Percentiles rank a stretch among this genome's conserved stretches.
phyloP scores from a whole-genome alignment of 2,888 invertebrate genomes.

The Elgonia sp. region DNA sequence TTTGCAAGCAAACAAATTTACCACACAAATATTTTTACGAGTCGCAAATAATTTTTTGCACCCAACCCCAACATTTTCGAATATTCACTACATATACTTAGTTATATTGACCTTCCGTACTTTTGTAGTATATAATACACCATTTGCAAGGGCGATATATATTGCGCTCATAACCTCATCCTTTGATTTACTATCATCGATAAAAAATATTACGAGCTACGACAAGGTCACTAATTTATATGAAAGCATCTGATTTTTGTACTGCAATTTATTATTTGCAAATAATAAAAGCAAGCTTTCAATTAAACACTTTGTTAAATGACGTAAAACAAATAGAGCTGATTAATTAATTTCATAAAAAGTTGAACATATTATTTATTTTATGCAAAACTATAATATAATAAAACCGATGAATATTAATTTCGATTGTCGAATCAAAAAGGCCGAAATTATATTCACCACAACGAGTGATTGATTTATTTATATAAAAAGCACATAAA shows the following conservation, averaged over 20 bases:
- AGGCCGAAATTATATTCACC: conserved; percentile 28
- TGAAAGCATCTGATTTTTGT: conserved; percentile 49
- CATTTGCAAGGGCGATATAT: conserved; percentile 54
- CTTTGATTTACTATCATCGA: conserved; percentile 68
- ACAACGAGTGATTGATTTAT: conserved; percentile 41
- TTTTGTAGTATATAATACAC: conserved; percentile 12
- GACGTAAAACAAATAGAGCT: background rate
- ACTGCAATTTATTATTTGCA: conserved; percentile 29
- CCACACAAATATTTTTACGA: background rate
- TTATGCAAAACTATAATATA: background rate
- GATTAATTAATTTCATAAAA: conserved; percentile 42
- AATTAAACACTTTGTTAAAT: conserved; percentile 9
- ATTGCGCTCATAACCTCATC: conserved; percentile 56
- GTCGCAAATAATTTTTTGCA: conserved; percentile 21
- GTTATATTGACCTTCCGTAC: conserved; percentile 38
- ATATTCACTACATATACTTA: conserved; percentile 12
- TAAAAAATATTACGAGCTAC: conserved; percentile 75
- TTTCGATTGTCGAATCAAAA: conserved; percentile 33
- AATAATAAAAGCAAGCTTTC: conserved; percentile 28
- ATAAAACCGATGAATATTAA: conserved; percentile 38
- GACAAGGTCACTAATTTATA: conserved; percentile 71
- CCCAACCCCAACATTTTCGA: background rate
- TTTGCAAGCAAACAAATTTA: too few relatives aligned
- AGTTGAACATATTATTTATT: background rate
- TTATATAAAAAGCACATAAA: conserved; percentile 38